Percentiles rank a stretch among this genome's conserved stretches.
These are phyloP conservation scores for Himantopus leucocephalus DNA, from an alignment of 2,113 vertebrate genomes.

Conservation along the genomic window DNA sequence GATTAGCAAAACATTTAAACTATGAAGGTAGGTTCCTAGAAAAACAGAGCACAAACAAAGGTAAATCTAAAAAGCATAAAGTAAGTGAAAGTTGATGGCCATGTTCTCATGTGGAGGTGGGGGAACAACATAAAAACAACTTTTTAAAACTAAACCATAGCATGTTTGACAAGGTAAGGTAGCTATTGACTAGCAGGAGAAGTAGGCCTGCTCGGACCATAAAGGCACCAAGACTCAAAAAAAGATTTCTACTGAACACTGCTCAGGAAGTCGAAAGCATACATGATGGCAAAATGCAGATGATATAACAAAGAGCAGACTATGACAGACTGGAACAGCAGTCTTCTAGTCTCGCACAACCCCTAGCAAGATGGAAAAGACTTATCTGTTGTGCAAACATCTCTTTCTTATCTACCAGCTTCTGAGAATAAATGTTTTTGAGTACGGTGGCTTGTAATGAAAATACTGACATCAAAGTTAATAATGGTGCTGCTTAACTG, in stretches of 20 bases:
- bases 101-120: background rate
- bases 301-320: background rate
- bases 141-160: background rate
- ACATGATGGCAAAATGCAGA: background rate
- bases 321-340: background rate
- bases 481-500: background rate
- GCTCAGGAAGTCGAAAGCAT: background rate
- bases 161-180: background rate
- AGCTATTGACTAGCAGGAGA: background rate
- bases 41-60: background rate
- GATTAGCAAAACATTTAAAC: background rate
- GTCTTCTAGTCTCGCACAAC: background rate
- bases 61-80: background rate
- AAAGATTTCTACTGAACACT: background rate
- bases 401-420: background rate
- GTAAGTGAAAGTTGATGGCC: background rate
- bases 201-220: background rate
- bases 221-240: background rate
- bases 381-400: background rate
- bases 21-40: background rate
- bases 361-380: background rate
- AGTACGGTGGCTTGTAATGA: background rate
- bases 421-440: background rate
- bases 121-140: background rate
- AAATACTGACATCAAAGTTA: background rate